Evolutionary conservation across 2,113 vertebrate species (phyloP), one percentile per base, ranked within the genome.

Genomic region (Phoxinus phoxinus): DNA sequence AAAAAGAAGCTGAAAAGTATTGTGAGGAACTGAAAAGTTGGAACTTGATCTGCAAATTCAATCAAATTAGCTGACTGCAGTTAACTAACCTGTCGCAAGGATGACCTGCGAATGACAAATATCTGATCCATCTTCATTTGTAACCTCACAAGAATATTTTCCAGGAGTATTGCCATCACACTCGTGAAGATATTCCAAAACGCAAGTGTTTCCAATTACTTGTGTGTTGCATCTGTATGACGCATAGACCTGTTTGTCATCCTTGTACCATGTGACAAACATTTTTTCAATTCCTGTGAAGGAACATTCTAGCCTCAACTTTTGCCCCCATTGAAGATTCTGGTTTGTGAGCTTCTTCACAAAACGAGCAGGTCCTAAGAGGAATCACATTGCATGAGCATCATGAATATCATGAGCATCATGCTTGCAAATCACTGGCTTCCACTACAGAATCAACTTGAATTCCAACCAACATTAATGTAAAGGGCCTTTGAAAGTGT

Each of bases 71-170:
- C 27, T 48, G 53, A 71, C 44, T 65, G 3, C 44, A 32, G 19
- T 37, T 25, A 78, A 74, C 77, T 7, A 59, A 86, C 74, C 85
- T 81, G 41, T 32, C 67, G 17, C 80, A 67, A 67, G 74, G 79
- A 77, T 90, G 87, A 97, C 95, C 87, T 94, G 94, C 46, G 96
- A 95, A n/a, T 95, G 95, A 84, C 95, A 96, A 74, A 96, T 93
- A 32, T 96, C 96, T 3, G 91, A 94, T 78, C 96, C 96, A 85
- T 96, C 93, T 86, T 90, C 89, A 37, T 98, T 98, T 79, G 95
- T 94, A 84, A 96, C 95, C 83, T 96, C 94, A 74, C 97, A 98
- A 82, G 95, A 94, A 72, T 97, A 98, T 8, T 93, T 92, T 84
- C 97, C 96, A 32, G 94, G 86, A 2, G 90, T 92, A 0, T 97